These are phyloP conservation scores for Campoplex capitator DNA, from an alignment of 2,888 invertebrate genomes.

Conservation along the genomic window DNA sequence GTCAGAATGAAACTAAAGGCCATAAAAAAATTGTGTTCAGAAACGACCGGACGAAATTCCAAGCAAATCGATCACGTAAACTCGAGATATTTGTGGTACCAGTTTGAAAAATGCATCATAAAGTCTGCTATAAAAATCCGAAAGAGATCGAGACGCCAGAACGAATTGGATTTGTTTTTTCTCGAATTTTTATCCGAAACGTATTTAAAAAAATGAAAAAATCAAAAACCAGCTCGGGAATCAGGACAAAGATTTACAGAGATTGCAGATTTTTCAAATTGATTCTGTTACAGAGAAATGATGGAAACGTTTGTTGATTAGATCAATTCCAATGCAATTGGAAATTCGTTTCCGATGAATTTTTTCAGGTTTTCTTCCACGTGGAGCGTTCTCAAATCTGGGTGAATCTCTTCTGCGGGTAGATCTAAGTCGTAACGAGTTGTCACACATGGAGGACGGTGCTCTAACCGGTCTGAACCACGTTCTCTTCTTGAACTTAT, in stretches of 20 bases:
- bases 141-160: not conserved
- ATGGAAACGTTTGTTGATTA: not conserved
- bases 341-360: not conserved
- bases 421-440: conserved; percentile 92
- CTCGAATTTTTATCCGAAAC: not conserved
- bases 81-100: not conserved
- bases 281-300: not conserved
- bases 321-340: not conserved
- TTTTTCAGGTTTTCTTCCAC: conserved; percentile 88
- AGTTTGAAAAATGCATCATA: not conserved
- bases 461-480: conserved; percentile 89
- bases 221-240: not conserved
- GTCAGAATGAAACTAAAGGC: not conserved
- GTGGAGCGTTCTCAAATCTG: conserved; percentile 86
- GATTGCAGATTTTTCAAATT: not conserved
- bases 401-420: conserved; percentile 88
- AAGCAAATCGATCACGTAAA: not conserved
- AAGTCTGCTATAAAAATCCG: not conserved
- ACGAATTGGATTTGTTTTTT: no score
- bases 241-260: not conserved
- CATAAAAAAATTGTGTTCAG: not conserved
- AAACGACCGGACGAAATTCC: not conserved
- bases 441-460: conserved; percentile 91
- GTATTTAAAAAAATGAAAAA: not conserved
- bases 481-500: conserved; percentile 90